These are phyloP conservation scores for Dromococcyx pavoninus DNA, from an alignment of 2,797 vertebrate species.

Conservation along the genomic window DNA sequence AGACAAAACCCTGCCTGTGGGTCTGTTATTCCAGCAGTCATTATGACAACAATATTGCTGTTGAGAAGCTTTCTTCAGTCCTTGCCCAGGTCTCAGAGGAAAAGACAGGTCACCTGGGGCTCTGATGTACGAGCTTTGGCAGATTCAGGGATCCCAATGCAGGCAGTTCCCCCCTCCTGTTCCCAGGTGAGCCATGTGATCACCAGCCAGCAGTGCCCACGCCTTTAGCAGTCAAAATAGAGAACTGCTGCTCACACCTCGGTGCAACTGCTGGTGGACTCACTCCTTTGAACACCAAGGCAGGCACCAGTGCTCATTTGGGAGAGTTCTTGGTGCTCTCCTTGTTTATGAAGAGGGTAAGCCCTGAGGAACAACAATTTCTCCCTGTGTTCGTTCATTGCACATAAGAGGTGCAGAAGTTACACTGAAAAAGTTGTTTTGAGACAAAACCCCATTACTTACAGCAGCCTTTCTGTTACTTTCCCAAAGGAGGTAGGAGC, in stretches of 20 bases:
- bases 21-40: not conserved
- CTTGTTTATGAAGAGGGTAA: not conserved
- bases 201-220: not conserved
- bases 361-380: not conserved
- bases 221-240: not conserved
- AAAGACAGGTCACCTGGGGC: not conserved
- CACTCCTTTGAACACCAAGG: not conserved
- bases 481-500: slow-evolving; percentile 94
- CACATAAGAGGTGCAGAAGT: not conserved
- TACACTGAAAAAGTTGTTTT: not conserved
- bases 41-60: rapidly evolving
- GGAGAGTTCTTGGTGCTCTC: not conserved
- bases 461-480: slow-evolving; percentile 85
- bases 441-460: slow-evolving; percentile 63
- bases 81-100: not conserved
- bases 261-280: rapidly evolving
- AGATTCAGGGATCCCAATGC: not conserved
- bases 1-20: not conserved
- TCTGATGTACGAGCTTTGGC: not conserved
- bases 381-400: not conserved
- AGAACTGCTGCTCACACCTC: not conserved
- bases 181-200: not conserved
- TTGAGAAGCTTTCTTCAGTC: not conserved
- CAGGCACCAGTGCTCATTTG: not conserved
- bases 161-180: not conserved